Conservation (phyloP, 2,797 vertebrate species). For the Pteropus rufus region DNA sequence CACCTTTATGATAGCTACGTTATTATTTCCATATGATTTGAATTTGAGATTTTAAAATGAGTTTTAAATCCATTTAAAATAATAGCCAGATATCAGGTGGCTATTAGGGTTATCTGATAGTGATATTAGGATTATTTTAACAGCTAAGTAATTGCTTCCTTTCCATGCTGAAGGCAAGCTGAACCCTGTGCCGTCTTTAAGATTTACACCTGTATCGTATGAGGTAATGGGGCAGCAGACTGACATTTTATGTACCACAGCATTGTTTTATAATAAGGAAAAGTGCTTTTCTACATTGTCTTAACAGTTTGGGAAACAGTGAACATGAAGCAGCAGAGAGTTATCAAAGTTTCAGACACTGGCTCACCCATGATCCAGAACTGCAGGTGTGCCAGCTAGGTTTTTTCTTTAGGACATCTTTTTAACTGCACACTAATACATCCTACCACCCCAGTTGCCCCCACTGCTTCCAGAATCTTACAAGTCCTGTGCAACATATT, state of each 20-base stretch:
- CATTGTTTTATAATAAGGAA: constrained; percentile 52
- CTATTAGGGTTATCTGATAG: constrained; percentile 74
- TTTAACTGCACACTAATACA: neutral
- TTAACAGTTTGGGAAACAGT: constrained; percentile 68
- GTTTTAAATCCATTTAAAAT: constrained; percentile 80
- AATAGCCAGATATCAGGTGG: constrained; percentile 72
- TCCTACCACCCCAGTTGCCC: neutral
- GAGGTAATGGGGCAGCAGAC: constrained; percentile 55
- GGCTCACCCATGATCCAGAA: neutral
- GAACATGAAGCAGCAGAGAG: neutral
- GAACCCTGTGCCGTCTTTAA: constrained; percentile 71
- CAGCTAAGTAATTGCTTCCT: constrained; percentile 78
- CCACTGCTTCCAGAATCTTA: neutral
- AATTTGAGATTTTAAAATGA: constrained; percentile 72
- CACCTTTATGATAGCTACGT: constrained; percentile 73
- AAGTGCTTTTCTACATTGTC: constrained; percentile 38
- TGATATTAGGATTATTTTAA: constrained; percentile 76
- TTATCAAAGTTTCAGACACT: neutral
- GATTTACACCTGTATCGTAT: constrained; percentile 68
- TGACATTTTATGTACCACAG: constrained; percentile 70
- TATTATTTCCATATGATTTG: constrained; percentile 81
- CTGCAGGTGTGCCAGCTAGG: neutral
- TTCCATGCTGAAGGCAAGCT: constrained; percentile 70
- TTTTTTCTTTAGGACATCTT: neutral
- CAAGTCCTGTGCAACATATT: neutral